Base-by-base conservation (phyloP, 2,113 vertebrate species). In the Brachypodius melanocephalos region DNA sequence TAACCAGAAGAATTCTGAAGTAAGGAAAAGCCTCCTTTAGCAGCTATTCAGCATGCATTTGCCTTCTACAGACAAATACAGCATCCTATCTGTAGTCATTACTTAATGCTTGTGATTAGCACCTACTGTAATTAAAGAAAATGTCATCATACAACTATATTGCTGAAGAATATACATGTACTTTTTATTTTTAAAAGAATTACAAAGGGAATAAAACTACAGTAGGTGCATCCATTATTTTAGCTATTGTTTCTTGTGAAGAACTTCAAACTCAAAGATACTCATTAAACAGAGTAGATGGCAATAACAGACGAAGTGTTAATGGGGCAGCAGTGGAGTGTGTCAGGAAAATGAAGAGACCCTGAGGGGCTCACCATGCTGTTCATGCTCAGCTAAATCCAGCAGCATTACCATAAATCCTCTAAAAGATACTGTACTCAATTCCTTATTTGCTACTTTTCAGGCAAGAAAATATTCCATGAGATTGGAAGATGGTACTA, bases 301-400 rank as follows among this genome's bases (percentile, higher is more conserved):
- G 98, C 96, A 97, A 96, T 97, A 98, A 97, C 97, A 98, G 98
- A 98, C 91, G 24, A 98, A 97, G 98, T 98, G 98, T 97, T 98
- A 98, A 98, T 98, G 97, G 97, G 98, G 97, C 95, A 96, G 97
- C 97, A 97, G 97, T 96, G 96, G 97, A 98, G 97, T 97, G 97
- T 98, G 95, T 97, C 98, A 96, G 95, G 97, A 97, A 97, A 98
- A 97, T 96, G 97, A 98, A 97, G 97, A 97, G 97, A 97, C 97
- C 98, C 98, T 96, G 73, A 97, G 97, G 98, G 98, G 95, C 93
- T 95, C 94, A 91, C 95, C 98, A 96, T 93, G 97, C 93, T 97
- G 97, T 96, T 97, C 95, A 88, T 91, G 95, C 96, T 93, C 93
- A 97, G 96, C 94, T 95, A 55, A 94, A 95, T 95, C 78, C 97